Percentiles rank a stretch among this genome's conserved stretches.
These are phyloP conservation scores for Odontomyia ornata DNA, from an alignment of 2,888 invertebrate genomes.

Conservation along the genomic window DNA sequence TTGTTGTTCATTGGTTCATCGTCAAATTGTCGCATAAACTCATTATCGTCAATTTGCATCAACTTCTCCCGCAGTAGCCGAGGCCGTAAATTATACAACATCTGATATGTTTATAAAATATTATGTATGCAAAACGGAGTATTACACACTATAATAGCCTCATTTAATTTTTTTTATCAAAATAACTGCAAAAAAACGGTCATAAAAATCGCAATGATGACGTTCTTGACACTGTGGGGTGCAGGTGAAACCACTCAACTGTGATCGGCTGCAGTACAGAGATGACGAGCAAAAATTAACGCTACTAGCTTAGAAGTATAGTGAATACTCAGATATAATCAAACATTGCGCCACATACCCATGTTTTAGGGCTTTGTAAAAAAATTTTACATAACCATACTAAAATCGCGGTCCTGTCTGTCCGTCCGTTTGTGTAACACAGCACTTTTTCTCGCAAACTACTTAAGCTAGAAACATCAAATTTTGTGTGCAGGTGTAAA, in stretches of 20 bases:
- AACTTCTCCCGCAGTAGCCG: background rate
- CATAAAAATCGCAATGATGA: background rate
- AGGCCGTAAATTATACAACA: background rate
- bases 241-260: background rate
- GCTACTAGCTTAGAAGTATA: background rate
- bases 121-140: background rate
- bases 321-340: background rate
- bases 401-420: too few species aligned
- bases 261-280: background rate
- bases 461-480: too few species aligned
- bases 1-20: background rate
- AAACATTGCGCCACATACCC: too few species aligned
- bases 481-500: too few species aligned
- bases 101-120: background rate
- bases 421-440: too few species aligned
- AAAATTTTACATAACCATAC: too few species aligned
- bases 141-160: background rate
- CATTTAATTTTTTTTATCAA: background rate
- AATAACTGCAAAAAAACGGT: background rate
- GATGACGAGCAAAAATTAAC: background rate
- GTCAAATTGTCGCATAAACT: background rate
- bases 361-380: too few species aligned
- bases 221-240: background rate
- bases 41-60: background rate
- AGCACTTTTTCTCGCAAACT: too few species aligned